Conservation (phyloP, 2,797 vertebrate species). For the Anguilla anguilla region DNA sequence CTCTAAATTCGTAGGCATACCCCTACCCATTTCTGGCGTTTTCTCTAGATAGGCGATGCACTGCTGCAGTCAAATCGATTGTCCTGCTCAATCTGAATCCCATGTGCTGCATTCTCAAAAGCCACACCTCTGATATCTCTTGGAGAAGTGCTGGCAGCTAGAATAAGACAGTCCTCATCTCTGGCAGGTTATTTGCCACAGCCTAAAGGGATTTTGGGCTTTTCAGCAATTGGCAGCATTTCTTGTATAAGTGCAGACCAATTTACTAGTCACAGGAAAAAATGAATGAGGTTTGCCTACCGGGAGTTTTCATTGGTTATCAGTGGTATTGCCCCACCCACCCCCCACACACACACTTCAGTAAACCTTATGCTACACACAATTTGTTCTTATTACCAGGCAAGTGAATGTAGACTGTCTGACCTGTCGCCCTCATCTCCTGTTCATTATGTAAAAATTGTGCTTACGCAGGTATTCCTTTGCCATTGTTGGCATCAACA, state of each 20-base stretch:
- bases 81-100: background rate
- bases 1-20: background rate
- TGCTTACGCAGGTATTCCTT: slow-evolving; percentile 85
- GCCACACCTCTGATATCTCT: background rate
- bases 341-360: too few relatives aligned
- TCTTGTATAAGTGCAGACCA: background rate
- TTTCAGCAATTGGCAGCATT: background rate
- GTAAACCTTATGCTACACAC: background rate
- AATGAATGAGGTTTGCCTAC: background rate
- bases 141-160: background rate
- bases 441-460: slow-evolving; percentile 2
- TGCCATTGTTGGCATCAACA: slow-evolving; percentile 97
- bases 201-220: background rate
- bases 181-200: background rate
- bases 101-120: background rate
- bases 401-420: background rate
- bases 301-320: background rate
- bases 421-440: background rate
- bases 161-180: background rate
- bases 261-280: background rate
- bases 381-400: background rate
- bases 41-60: background rate
- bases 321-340: background rate
- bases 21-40: background rate
- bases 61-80: slow-evolving; percentile 13